These are phyloP conservation scores for Furcifer pardalis DNA, from an alignment of 2,797 vertebrate genomes.

Conservation along the genomic window DNA sequence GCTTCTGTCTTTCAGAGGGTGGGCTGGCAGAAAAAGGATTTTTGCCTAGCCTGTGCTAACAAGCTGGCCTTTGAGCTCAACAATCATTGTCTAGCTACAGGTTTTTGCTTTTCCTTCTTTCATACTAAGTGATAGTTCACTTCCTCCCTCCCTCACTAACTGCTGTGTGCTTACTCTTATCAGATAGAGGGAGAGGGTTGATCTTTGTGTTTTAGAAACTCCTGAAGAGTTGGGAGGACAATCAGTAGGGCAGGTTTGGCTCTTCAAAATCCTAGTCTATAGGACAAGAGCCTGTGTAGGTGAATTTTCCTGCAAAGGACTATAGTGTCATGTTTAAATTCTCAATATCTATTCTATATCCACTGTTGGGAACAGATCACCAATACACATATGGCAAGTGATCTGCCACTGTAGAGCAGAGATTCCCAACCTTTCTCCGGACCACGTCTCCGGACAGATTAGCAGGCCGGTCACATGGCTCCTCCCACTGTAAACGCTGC, in stretches of 20 bases:
- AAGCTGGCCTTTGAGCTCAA: constrained; percentile 19
- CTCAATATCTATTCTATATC: no score
- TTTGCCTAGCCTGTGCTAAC: not conserved
- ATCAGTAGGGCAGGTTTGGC: not conserved
- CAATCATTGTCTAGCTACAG: not conserved
- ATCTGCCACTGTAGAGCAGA: no score
- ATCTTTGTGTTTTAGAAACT: not conserved
- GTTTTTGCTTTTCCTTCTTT: not conserved
- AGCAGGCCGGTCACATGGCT: no score
- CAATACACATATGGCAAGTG: no score
- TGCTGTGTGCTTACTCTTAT: constrained; percentile 7
- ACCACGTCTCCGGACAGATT: no score
- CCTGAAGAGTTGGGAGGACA: not conserved
- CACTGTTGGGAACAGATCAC: no score
- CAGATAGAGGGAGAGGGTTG: not conserved
- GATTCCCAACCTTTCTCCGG: no score
- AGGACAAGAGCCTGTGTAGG: not conserved
- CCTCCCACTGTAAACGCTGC: no score
- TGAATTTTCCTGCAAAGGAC: not conserved
- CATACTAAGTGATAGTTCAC: not conserved
- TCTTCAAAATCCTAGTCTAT: not conserved
- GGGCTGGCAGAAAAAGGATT: not conserved
- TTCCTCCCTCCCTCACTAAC: not conserved
- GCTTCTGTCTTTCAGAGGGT: constrained; percentile 1
- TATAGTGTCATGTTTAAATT: not conserved